Conservation (phyloP, 2,888 invertebrate species). For the Ferrisia virgata region DNA sequence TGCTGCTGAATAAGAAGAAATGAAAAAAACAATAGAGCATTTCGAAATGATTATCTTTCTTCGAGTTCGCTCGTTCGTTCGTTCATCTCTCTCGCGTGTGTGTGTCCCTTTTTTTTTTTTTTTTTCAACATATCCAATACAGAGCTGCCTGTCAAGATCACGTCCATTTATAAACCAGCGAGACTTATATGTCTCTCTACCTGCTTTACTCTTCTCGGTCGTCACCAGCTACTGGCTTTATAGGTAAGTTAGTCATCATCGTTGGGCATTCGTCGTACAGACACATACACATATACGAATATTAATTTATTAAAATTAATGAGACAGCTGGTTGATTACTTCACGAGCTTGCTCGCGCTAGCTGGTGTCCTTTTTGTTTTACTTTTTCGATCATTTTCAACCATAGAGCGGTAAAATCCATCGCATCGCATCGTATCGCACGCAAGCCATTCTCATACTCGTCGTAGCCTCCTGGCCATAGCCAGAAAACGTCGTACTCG, state of each 20-base stretch:
- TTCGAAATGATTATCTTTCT: not conserved
- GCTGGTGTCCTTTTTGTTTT: not conserved
- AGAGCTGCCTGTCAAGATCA: not conserved
- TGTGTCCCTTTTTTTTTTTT: not conserved
- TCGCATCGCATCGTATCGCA: too few species aligned
- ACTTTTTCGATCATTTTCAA: not conserved
- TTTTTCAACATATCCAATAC: not conserved
- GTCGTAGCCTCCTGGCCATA: too few species aligned
- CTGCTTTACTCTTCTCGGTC: not conserved
- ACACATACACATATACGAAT: constrained; percentile 6
- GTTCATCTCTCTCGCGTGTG: not conserved
- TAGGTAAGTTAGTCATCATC: not conserved
- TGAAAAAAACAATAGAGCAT: not conserved
- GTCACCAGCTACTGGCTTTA: not conserved
- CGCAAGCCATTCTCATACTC: not conserved
- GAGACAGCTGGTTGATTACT: not conserved
- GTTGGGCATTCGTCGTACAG: not conserved
- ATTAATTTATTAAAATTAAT: constrained; percentile 31
- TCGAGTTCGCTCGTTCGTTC: not conserved
- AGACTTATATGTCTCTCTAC: too few species aligned
- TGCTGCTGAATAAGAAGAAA: too few species aligned
- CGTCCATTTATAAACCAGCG: not conserved
- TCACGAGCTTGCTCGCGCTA: not conserved
- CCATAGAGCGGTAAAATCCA: not conserved
- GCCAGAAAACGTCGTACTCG: not conserved